Base-by-base conservation (phyloP, 1,140 invertebrate genomes). In the Drosophila nasuta region DNA sequence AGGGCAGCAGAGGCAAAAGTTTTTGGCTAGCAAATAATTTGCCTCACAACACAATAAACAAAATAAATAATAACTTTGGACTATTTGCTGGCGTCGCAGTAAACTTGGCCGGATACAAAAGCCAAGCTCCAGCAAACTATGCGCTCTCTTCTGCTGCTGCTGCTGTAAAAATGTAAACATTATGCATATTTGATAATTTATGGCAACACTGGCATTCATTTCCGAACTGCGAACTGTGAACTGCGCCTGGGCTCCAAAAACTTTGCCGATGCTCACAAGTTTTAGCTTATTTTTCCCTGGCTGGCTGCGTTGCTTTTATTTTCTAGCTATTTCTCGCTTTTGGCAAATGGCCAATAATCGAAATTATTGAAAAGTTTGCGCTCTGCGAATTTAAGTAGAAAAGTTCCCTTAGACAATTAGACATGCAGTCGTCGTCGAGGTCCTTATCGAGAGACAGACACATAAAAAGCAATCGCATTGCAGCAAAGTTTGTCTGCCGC, bases 141-240 rank as follows among this genome's bases (percentile, higher is more conserved):
- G 41, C 41, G 41, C 20, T 25, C 20, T 25, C 20, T 25, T 0
- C 20, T 25, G 20, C 46, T 77, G 79, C 3, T 25, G 20, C 20
- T 20, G 3, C 46, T 77, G 79, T 74, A 82, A 82, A 88, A 91
- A 88, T 91, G 88, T 91, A 91, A 91, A 88, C 81, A 91, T 91
- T 83, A 91, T 88, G 88, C 88, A 91, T 91, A 91, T 85, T 89
- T 91, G 74, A 88, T 91, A 91, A 91, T 91, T 91, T 91, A 91
- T 91, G 82, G 90, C 89, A 91, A 87, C 82, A 83, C 89, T 91
- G 90, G 85, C 90, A 91, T 91, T 91, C 82, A 88, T 83, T 87
- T 87, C 82, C 82, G 82, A 62, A 56, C 70, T 45, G 63, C 45
- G 33, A 72, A 66, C 67, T 66, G 43, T 68, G 20, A 20, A 20